Conservation (phyloP, 2,113 vertebrate species). For the Crocuta crocuta region DNA sequence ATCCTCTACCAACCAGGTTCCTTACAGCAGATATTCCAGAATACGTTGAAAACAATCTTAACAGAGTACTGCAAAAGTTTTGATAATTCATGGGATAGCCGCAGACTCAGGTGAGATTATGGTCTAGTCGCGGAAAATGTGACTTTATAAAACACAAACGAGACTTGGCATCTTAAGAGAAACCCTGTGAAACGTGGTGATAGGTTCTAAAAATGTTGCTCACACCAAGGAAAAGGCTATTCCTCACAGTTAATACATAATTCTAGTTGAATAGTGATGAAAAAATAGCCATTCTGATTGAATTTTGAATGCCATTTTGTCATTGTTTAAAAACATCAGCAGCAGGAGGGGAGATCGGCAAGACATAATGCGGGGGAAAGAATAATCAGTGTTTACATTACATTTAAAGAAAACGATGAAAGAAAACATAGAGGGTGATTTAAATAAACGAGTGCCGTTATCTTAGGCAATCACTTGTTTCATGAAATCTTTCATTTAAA, state of each 20-base stretch:
- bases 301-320: constrained; percentile 71
- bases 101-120: neutral
- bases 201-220: neutral
- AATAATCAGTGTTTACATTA: constrained; percentile 46
- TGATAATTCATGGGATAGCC: neutral
- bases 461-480: neutral
- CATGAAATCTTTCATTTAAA: neutral
- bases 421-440: constrained; percentile 39
- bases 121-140: neutral
- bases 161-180: neutral
- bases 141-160: neutral
- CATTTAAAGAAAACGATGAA: constrained; percentile 45
- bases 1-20: neutral
- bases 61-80: neutral
- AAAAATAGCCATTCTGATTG: constrained; percentile 62
- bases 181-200: neutral
- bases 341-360: neutral
- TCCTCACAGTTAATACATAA: constrained; percentile 40
- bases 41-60: neutral
- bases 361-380: neutral
- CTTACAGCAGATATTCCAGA: neutral
- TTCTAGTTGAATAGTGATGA: constrained; percentile 30
- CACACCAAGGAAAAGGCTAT: neutral
- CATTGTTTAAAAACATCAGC: constrained; percentile 59
- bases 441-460: constrained; percentile 46